Base-by-base conservation (phyloP, 2,888 invertebrate genomes). In the Blastobasis adustella region DNA sequence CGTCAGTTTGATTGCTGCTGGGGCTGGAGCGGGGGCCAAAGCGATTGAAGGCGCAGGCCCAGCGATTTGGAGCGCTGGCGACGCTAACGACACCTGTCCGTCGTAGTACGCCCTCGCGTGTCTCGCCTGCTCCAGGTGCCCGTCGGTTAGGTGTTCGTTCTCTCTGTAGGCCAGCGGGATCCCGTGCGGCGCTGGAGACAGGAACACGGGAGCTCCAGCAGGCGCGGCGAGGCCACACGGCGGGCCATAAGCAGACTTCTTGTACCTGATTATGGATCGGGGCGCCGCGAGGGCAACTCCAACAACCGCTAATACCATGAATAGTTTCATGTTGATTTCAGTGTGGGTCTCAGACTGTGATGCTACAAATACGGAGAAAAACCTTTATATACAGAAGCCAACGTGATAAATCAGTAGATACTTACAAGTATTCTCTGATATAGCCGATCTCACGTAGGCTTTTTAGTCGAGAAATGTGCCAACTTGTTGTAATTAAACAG, bases 291-390 rank as follows among this genome's bases (percentile, higher is more conserved):
- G 55, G 42, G 55, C 54, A 6, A 57, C 52, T 0, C 57, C 58
- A 10, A 61, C 43, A 9, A 60, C 41, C 5, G 59, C 54, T 41
- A 66, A 51, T 38, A 58, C 54, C 37, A 65, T 47, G 47, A 57
- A 46, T 7, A 55, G 48, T 54, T 61, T 66, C 68, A 68, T 66
- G 49, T 47, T 60, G 56, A 47, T 37, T 46, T 56, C 53, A 49
- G 52, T 23, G 23, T 23, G 23, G 23, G 3, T 23, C 23, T 23
- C 23, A 3, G 23, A 23, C 23, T 23, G 23, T 23, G 23, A 23
- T 23, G 23, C 23, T 23, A 23, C 23, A 23, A 23, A 23, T 3
- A 23, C 3, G 23, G 3, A 23, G 23, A 23, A 23, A 23, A 23
- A 23, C 23, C 23, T 23, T 23, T 23, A 23, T 23, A 23, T 23